phyloP scores from a whole-genome alignment of 2,888 invertebrate species.

The Terebella lapidaria region DNA sequence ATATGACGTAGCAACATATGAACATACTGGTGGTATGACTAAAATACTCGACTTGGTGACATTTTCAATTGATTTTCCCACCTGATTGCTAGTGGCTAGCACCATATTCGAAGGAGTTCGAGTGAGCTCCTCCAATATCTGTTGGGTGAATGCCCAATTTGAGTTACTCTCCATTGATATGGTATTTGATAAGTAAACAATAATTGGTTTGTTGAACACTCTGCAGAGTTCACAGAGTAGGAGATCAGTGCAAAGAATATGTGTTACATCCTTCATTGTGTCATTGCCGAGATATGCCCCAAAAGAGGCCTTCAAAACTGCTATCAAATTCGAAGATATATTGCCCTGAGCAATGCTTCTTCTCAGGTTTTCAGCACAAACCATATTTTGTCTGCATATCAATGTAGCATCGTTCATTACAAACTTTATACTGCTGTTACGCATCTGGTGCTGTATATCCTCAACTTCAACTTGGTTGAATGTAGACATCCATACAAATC shows the following conservation, averaged over 20 bases:
- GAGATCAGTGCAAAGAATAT: slow-evolving; percentile 9
- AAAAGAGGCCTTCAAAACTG: background rate
- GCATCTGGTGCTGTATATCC: slow-evolving; percentile 4
- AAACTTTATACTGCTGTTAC: slow-evolving; percentile 2
- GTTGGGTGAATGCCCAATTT: slow-evolving; percentile 7
- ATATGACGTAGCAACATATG: slow-evolving; percentile 3
- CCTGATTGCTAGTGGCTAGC: slow-evolving; percentile 1
- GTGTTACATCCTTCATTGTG: slow-evolving; percentile 3
- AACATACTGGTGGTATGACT: slow-evolving; percentile 5
- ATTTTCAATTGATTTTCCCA: slow-evolving; percentile 7
- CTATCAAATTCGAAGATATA: background rate
- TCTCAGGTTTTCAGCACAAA: slow-evolving; percentile 7
- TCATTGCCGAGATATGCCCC: slow-evolving; percentile 3
- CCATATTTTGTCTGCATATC: slow-evolving; percentile 5
- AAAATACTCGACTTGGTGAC: slow-evolving; percentile 1
- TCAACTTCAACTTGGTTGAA: slow-evolving; percentile 1
- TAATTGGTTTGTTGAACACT: slow-evolving; percentile 5
- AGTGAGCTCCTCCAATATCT: background rate
- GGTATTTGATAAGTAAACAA: background rate
- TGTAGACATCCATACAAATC: slow-evolving; percentile 11
- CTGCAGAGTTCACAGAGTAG: slow-evolving; percentile 9
- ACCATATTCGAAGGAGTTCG: background rate
- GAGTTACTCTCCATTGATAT: no score
- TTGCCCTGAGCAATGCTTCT: background rate
- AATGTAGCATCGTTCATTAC: slow-evolving; percentile 8